Percentiles rank a stretch among this genome's conserved stretches.
phyloP scores from a whole-genome alignment of 2,888 invertebrate species.

The Parthenolecanium corni region DNA sequence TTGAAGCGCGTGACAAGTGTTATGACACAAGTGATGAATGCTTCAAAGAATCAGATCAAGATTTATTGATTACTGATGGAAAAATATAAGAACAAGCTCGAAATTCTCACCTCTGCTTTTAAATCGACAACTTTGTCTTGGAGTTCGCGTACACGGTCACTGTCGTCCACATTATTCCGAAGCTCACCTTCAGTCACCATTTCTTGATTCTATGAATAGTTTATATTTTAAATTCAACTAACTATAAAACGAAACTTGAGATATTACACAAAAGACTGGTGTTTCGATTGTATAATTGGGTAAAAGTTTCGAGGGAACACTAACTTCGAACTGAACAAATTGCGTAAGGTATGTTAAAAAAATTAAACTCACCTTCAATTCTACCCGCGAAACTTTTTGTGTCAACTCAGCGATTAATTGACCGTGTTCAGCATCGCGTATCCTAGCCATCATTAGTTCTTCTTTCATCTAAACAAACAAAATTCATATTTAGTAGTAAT shows the following conservation, averaged over 20 bases:
- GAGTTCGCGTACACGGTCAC: slow-evolving; percentile 73
- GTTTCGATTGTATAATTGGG: neutral
- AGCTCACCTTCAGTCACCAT: slow-evolving; percentile 86
- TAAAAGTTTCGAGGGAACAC: too few relatives aligned
- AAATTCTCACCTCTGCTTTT: slow-evolving; percentile 75
- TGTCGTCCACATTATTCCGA: slow-evolving; percentile 71
- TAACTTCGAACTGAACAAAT: too few relatives aligned
- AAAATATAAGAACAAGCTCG: too few relatives aligned
- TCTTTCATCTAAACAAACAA: slow-evolving; percentile 54
- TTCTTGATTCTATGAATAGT: slow-evolving; percentile 69
- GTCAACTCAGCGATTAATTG: slow-evolving; percentile 87
- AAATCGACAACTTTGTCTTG: slow-evolving; percentile 87
- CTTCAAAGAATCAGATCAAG: too few relatives aligned
- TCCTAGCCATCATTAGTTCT: slow-evolving; percentile 83
- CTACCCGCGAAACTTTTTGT: slow-evolving; percentile 84
- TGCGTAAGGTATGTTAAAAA: too few relatives aligned
- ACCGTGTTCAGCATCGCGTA: slow-evolving; percentile 87
- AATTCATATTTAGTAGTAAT: neutral
- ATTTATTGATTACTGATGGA: too few relatives aligned
- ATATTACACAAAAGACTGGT: neutral
- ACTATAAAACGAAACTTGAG: neutral
- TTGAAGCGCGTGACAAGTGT: too few relatives aligned
- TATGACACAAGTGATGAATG: too few relatives aligned
- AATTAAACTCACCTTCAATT: slow-evolving; percentile 58
- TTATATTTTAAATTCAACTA: neutral